Percentiles rank a stretch among this genome's conserved stretches.
Conservation (phyloP, 2,113 vertebrate genomes). For the Xiphophorus couchianus region DNA sequence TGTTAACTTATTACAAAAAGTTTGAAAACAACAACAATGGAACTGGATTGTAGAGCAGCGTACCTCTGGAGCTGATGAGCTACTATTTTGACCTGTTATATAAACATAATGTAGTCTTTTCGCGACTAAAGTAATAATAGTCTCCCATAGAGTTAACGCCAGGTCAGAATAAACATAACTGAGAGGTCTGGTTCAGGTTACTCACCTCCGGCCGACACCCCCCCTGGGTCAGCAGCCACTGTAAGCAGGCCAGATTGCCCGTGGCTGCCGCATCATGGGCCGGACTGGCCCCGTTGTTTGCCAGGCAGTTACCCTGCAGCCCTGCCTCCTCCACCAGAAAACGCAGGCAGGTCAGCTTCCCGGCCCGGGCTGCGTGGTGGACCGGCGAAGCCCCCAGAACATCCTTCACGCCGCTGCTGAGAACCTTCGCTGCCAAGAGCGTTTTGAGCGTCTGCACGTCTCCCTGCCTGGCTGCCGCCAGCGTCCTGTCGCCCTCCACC, state of each 20-base stretch:
- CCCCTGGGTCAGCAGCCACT: conserved; percentile 91
- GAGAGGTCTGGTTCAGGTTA: conserved; percentile 12
- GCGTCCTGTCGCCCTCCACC: conserved; percentile 78
- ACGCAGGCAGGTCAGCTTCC: conserved; percentile 86
- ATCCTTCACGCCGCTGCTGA: conserved; percentile 81
- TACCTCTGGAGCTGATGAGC: neutral
- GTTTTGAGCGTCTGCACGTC: conserved; percentile 84
- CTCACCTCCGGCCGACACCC: conserved; percentile 88
- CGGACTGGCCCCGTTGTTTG: conserved; percentile 90
- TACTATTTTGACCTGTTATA: neutral
- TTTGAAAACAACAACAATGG: neutral
- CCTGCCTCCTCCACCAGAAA: conserved; percentile 89
- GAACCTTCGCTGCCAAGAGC: conserved; percentile 76
- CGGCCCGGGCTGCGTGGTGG: conserved; percentile 91
- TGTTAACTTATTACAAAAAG: neutral
- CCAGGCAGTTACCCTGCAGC: conserved; percentile 79
- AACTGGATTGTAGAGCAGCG: neutral
- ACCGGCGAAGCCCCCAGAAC: conserved; percentile 86
- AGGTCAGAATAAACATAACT: neutral
- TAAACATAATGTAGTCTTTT: too few relatives aligned
- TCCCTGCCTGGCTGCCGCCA: conserved; percentile 88
- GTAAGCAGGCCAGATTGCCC: conserved; percentile 90
- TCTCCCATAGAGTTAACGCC: neutral
- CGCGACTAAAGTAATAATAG: neutral
- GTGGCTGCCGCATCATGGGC: conserved; percentile 96